Base-by-base conservation (phyloP, 2,888 invertebrate genomes). In the Lasioglossum oenotherae region DNA sequence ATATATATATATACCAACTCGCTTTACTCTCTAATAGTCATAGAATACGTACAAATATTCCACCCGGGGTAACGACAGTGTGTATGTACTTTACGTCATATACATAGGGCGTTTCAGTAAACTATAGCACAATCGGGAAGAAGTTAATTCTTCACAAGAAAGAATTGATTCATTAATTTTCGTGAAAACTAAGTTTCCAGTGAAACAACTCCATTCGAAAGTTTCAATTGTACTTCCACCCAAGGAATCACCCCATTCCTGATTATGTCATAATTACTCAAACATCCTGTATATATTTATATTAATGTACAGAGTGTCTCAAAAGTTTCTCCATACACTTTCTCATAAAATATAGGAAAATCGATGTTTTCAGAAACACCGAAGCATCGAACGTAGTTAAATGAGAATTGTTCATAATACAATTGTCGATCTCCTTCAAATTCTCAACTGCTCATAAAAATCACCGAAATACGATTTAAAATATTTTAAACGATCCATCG, bases 1-100 rank as follows among this genome's bases (percentile, higher is more conserved):
- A 69, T 69, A 35, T 67, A 27, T 86, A 80, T 31, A 31, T 83
- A 82, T 87, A 88, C 67, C 80, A 88, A 84, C 81, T 87, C 75
- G 82, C 78, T 85, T 88, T 88, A 88, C 80, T 88, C 84, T 90
- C 86, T 87, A 92, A 88, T 88, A 89, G 83, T 91, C 85, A 91
- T 86, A 87, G 88, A 84, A 89, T 90, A 91, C 89, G 90, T 92
- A 91, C 91, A 92, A 93, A 93, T 92, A 91, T 93, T 86, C 88
- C 87, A 83, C 89, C 88, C 88, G 83, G 31, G 90, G 86, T 91
- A 92, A 90, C 89, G 87, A 85, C 83, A 85, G 46, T 87, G 88
- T 82, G 74, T 87, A 88, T 83, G 72, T 88, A 87, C 64, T 76
- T 73, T 67, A 53, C 41, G 60, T 38, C 44, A 53, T 71, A 81